A percentile compares a stretch with the other conserved stretches of the same genome.
Evolutionary conservation across 2,113 vertebrate genomes (phyloP).

Genomic region (Mirounga angustirostris): DNA sequence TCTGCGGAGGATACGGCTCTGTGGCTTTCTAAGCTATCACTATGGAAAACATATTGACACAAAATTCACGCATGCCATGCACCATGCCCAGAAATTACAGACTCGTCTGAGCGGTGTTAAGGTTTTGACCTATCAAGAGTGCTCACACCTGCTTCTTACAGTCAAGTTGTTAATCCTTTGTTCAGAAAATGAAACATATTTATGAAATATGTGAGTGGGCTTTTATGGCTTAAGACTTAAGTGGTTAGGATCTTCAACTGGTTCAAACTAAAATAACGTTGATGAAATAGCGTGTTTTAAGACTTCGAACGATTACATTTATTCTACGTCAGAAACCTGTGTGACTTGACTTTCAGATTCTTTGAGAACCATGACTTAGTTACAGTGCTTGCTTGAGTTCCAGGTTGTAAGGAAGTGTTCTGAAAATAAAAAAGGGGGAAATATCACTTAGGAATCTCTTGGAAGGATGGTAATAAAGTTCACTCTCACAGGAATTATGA

Average conservation of each 20-base stretch:
- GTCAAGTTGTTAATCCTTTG: slow-evolving; percentile 76
- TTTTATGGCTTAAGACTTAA: slow-evolving; percentile 61
- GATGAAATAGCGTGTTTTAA: not conserved
- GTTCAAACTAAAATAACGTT: slow-evolving; percentile 55
- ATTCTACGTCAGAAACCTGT: not conserved
- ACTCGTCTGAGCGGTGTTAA: slow-evolving; percentile 60
- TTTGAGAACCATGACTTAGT: not conserved
- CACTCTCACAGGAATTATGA: not conserved
- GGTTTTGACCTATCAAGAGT: slow-evolving; percentile 64
- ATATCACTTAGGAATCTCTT: not conserved
- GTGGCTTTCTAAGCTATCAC: slow-evolving; percentile 55
- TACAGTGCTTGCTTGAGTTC: not conserved
- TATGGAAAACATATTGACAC: slow-evolving; percentile 66
- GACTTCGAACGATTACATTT: not conserved
- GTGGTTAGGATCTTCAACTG: slow-evolving; percentile 47
- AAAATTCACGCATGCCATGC: slow-evolving; percentile 68
- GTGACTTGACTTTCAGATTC: not conserved
- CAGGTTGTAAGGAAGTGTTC: not conserved
- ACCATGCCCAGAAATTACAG: slow-evolving; percentile 69
- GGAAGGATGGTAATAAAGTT: not conserved
- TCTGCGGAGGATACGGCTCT: slow-evolving; percentile 42
- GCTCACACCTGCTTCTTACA: slow-evolving; percentile 78
- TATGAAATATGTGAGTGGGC: slow-evolving; percentile 67
- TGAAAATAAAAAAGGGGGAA: not conserved
- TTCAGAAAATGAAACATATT: slow-evolving; percentile 70